These are phyloP conservation scores for Schizopygopsis pylzovi DNA, from an alignment of 2,797 vertebrate genomes.

Conservation along the genomic window DNA sequence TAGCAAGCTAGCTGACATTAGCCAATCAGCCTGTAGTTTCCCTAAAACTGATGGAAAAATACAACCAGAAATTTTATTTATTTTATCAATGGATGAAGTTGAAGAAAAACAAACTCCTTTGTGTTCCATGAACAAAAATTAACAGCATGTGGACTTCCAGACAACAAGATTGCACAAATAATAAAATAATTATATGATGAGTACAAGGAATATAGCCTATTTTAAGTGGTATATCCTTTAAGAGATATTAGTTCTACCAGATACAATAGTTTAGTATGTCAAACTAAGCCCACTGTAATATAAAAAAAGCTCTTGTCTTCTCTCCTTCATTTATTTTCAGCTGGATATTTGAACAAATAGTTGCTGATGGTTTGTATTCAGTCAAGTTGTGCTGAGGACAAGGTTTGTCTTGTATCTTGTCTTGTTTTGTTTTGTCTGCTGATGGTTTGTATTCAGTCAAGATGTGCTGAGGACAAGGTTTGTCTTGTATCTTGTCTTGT, in stretches of 20 bases:
- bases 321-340: not conserved
- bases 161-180: not conserved
- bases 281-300: not conserved
- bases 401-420: too few species aligned
- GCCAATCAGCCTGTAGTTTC: not conserved
- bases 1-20: not conserved
- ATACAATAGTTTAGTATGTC: not conserved
- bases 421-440: too few species aligned
- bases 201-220: not conserved
- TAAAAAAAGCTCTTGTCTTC: not conserved
- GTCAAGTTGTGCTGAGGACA: too few species aligned
- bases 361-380: not conserved
- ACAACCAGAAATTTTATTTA: not conserved
- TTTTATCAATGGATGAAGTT: too few species aligned
- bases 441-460: slow-evolving; percentile 4
- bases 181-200: not conserved
- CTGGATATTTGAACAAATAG: not conserved
- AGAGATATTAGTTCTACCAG: not conserved
- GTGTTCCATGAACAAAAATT: not conserved
- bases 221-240: not conserved
- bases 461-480: slow-evolving; percentile 17
- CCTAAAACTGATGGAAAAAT: not conserved
- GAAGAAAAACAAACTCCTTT: not conserved
- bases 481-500: slow-evolving; percentile 21
- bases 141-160: not conserved